Evolutionary conservation across 2,888 invertebrate species (phyloP).

Genomic region (Lepetodrilus schrolli): DNA sequence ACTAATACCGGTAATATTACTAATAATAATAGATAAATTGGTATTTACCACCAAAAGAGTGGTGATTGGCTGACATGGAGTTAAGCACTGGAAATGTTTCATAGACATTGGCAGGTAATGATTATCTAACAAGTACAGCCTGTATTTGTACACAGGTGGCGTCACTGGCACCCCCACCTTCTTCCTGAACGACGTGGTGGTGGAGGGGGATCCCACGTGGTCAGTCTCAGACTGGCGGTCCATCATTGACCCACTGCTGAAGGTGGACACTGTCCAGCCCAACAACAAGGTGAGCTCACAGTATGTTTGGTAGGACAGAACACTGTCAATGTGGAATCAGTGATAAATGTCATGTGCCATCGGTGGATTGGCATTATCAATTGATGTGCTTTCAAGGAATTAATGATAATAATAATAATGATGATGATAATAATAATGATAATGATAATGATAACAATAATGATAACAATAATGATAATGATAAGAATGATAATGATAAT

Average conservation of each 20-base stretch:
- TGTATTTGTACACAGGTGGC: slow-evolving; percentile 49
- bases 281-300: background rate
- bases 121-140: background rate
- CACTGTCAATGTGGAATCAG: background rate
- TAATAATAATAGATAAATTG: background rate
- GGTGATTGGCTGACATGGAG: background rate
- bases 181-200: slow-evolving; percentile 54
- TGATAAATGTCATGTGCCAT: background rate
- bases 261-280: background rate
- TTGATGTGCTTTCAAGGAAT: background rate
- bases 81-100: background rate
- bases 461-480: background rate
- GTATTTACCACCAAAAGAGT: too few species aligned
- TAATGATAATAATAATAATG: background rate
- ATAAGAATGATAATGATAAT: background rate
- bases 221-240: slow-evolving; percentile 51
- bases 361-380: too few species aligned
- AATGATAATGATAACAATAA: slow-evolving; percentile 9
- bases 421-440: slow-evolving; percentile 24
- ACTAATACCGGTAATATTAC: background rate
- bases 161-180: slow-evolving; percentile 56
- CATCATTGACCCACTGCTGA: slow-evolving; percentile 53
- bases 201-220: slow-evolving; percentile 53
- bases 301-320: background rate
- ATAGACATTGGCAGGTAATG: background rate